Evolutionary conservation across 2,888 invertebrate species (phyloP).

Genomic region (Clepsis dumicolana): DNA sequence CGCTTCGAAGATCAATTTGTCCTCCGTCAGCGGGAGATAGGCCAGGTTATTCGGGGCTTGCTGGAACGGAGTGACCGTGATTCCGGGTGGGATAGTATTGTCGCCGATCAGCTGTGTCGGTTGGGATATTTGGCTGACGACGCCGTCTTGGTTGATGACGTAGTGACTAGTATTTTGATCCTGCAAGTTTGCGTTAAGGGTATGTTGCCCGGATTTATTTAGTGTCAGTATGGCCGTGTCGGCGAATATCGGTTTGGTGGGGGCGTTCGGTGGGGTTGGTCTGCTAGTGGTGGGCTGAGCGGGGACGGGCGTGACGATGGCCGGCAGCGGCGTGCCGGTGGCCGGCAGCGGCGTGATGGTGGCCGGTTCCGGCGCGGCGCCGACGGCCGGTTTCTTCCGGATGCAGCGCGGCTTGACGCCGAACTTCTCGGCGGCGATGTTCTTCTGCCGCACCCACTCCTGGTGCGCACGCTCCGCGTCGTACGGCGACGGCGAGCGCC

Average conservation of each 20-base stretch:
- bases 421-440: constrained; percentile 47
- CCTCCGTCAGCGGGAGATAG: background rate
- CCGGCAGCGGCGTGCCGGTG: background rate
- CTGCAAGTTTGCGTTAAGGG: background rate
- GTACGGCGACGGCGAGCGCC: constrained; percentile 21
- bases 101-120: no score
- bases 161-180: no score
- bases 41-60: background rate
- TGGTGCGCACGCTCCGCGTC: constrained; percentile 23
- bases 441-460: constrained; percentile 51
- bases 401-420: constrained; percentile 43
- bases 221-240: background rate
- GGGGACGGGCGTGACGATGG: background rate
- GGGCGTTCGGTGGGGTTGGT: background rate
- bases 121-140: background rate
- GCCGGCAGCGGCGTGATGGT: background rate
- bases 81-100: no score
- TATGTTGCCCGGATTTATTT: no score
- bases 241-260: no score
- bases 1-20: background rate
- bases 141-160: background rate
- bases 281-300: background rate
- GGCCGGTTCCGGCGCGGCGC: background rate
- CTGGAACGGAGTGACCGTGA: no score
- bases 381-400: background rate